Conservation (phyloP, 1,140 invertebrate genomes). For the Sycophaga agraensis region DNA sequence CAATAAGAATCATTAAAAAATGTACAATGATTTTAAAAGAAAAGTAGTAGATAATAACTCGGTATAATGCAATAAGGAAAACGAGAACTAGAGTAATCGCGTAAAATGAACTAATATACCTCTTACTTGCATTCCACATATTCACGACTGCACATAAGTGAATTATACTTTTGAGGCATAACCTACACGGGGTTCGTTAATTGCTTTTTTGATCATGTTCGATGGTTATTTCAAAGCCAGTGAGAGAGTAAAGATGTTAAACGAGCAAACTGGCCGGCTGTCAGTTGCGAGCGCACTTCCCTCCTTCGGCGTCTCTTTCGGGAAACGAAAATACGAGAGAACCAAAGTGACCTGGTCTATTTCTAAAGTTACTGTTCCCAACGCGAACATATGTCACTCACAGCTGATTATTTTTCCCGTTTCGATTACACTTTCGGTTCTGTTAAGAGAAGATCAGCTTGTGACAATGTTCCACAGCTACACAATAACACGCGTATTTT, state of each 20-base stretch:
- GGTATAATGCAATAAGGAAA: no score
- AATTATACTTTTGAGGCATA: no score
- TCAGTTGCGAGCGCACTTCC: constrained; percentile 38
- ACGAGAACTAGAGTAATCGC: no score
- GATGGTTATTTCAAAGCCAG: constrained; percentile 6
- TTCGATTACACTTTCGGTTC: constrained; percentile 15
- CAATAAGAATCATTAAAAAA: no score
- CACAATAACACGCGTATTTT: constrained; percentile 1
- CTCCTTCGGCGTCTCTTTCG: constrained; percentile 3
- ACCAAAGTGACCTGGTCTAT: constrained; percentile 41
- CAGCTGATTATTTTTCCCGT: constrained; percentile 25
- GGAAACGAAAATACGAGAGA: constrained; percentile 36
- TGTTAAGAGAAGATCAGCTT: neutral
- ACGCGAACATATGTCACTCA: constrained; percentile 18
- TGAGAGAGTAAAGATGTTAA: no score
- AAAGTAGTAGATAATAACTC: no score
- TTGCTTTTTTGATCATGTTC: neutral
- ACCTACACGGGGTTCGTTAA: no score
- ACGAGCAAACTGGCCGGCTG: constrained; percentile 51
- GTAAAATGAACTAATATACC: no score
- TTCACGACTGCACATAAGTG: no score
- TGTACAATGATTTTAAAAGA: no score
- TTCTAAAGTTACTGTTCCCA: constrained; percentile 38
- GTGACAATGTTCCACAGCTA: constrained; percentile 14
- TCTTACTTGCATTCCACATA: no score